These are phyloP conservation scores for Zele albiditarsus DNA, from an alignment of 2,888 invertebrate species.

Conservation along the genomic window DNA sequence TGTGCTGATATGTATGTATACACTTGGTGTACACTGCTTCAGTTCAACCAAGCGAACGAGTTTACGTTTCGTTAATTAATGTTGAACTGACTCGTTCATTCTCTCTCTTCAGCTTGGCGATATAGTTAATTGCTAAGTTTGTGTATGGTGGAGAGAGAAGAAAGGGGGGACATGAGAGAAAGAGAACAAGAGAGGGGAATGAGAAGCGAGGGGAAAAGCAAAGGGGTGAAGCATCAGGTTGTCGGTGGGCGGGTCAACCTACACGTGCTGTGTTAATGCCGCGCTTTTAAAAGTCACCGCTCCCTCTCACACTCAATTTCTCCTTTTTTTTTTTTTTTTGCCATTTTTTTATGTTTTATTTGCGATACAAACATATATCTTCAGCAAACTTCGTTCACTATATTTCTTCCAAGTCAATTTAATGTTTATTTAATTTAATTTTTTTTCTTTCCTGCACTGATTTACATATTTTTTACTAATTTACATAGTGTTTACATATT, in stretches of 20 bases:
- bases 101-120: conserved; percentile 49
- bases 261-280: conserved; percentile 55
- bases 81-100: conserved; percentile 54
- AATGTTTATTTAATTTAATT: conserved; percentile 16
- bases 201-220: conserved; percentile 3
- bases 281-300: conserved; percentile 43
- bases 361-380: neutral
- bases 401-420: conserved; percentile 5
- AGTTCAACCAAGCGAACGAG: conserved; percentile 32
- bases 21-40: conserved; percentile 7
- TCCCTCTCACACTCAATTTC: conserved; percentile 38
- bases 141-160: neutral
- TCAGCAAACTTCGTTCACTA: neutral
- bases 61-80: conserved; percentile 67
- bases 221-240: conserved; percentile 49
- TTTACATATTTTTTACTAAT: conserved; percentile 49
- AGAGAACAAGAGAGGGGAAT: conserved; percentile 5
- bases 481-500: conserved; percentile 54
- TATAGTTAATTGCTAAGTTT: conserved; percentile 60
- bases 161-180: neutral
- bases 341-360: conserved; percentile 39
- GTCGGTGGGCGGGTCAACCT: conserved; percentile 58
- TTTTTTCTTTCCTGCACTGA: conserved; percentile 45
- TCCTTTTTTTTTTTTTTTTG: conserved; percentile 15
- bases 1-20: neutral